Evolutionary conservation across 2,888 invertebrate species (phyloP).

Genomic region (Emmelina monodactyla): DNA sequence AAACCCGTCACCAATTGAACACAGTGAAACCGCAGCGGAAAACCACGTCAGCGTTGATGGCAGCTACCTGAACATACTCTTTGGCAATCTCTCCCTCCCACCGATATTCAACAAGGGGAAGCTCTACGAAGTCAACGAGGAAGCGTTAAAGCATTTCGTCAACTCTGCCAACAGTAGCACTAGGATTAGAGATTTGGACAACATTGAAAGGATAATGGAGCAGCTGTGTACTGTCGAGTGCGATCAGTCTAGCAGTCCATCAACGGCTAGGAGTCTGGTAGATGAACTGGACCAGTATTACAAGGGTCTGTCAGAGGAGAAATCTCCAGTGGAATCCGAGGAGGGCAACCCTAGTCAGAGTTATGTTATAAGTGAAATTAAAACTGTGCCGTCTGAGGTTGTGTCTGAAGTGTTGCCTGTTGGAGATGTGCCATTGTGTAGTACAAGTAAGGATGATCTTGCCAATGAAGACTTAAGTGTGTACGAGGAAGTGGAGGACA

Average conservation of each 20-base stretch:
- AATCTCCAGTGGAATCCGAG: constrained; percentile 8
- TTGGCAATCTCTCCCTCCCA: constrained; percentile 41
- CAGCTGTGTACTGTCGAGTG: constrained; percentile 34
- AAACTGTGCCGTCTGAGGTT: too few species aligned
- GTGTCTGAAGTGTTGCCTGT: neutral
- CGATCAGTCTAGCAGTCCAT: constrained; percentile 35
- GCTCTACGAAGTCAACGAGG: constrained; percentile 54
- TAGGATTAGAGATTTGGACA: constrained; percentile 23
- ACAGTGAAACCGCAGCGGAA: constrained; percentile 31
- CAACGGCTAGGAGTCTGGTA: constrained; percentile 51
- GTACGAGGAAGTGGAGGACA: too few species aligned
- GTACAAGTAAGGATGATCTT: too few species aligned
- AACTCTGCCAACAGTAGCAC: constrained; percentile 31
- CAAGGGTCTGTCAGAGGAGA: constrained; percentile 30
- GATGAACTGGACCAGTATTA: constrained; percentile 54
- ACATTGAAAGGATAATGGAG: constrained; percentile 36
- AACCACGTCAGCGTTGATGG: constrained; percentile 49
- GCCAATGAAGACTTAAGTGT: too few species aligned
- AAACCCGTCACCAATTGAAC: constrained; percentile 6
- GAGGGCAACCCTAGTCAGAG: neutral
- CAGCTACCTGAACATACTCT: constrained; percentile 48
- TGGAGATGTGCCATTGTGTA: neutral
- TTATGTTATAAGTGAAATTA: neutral
- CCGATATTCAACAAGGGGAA: constrained; percentile 49
- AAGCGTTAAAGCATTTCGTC: constrained; percentile 44